Base-by-base conservation (phyloP, 1,140 invertebrate genomes). In the Bombus pascuorum region DNA sequence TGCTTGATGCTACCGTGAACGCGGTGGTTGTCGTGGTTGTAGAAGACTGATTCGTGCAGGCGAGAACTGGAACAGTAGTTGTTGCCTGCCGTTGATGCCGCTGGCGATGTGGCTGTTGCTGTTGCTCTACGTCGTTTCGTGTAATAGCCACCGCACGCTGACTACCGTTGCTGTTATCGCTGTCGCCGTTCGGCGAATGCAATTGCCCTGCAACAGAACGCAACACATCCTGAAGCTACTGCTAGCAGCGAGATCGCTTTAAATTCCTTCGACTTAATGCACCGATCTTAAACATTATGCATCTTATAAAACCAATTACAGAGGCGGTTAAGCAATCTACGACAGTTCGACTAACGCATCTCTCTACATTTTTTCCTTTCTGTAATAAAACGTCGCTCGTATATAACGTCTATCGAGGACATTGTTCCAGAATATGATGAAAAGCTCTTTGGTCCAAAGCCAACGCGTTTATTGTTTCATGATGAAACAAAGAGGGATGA, bases 1-100 rank as follows among this genome's bases (percentile, higher is more conserved):
- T 96, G 95, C 96, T 96, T 96, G 96, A 96, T 85, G 95, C 94
- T 81, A 96, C 95, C 82, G 95, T 95, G 86, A 95, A 95, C 89
- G 95, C 95, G 85, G 95, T 94, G 87, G 94, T 94, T 78, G 93
- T 94, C 84, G 95, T 94, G 80, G 93, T 95, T 83, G 93, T 94
- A n/a, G 94, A 95, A 87, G 92, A 93, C 85, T 95, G 94, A 94
- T 94, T 95, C 76, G 93, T 95, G 74, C 88, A 94, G 76, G 88
- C 83, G 74, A 92, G 90, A 90, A 88, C 90, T 78, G 92, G 91
- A 88, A 92, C 91, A 83, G 85, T 91, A 90, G 86, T 81, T 80
- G 91, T 87, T 57, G 89, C 81, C 39, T 91, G 92, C 59, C 92
- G 90, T 84, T 94, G 94, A 79, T 90, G 76, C 83, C 87, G 74